Conservation (phyloP, 2,888 invertebrate genomes). For the Aromia moschata region DNA sequence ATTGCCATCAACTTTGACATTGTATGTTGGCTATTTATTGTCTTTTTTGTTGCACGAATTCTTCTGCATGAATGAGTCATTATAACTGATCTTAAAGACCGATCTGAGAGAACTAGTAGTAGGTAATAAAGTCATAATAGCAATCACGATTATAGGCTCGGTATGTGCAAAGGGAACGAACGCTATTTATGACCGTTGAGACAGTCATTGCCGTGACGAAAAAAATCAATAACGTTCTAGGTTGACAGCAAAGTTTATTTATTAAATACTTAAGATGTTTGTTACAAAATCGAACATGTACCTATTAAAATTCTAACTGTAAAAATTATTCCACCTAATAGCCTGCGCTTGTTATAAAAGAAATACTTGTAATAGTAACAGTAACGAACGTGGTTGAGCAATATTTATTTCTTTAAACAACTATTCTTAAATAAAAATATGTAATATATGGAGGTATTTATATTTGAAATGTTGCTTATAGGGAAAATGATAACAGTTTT, state of each 20-base stretch:
- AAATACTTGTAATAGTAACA: background rate
- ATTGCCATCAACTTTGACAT: slow-evolving; percentile 5
- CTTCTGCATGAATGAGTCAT: background rate
- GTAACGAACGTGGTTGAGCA: background rate
- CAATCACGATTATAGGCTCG: background rate
- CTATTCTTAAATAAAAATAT: background rate
- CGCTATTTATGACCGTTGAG: background rate
- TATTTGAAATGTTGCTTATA: too few relatives aligned
- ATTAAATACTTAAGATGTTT: background rate
- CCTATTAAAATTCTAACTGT: background rate
- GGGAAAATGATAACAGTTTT: too few relatives aligned
- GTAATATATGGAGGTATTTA: background rate
- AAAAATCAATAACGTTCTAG: background rate
- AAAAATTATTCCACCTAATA: background rate
- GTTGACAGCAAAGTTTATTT: background rate
- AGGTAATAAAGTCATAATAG: background rate
- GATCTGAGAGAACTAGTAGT: background rate
- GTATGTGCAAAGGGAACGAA: background rate
- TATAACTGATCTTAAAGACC: background rate
- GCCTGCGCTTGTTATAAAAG: background rate
- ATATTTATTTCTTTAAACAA: too few relatives aligned
- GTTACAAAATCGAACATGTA: background rate
- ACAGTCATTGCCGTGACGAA: background rate
- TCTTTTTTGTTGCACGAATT: slow-evolving; percentile 1
- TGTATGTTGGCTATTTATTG: background rate